phyloP scores from a whole-genome alignment of 2,797 vertebrate species.

The Premnoplex brunnescens region DNA sequence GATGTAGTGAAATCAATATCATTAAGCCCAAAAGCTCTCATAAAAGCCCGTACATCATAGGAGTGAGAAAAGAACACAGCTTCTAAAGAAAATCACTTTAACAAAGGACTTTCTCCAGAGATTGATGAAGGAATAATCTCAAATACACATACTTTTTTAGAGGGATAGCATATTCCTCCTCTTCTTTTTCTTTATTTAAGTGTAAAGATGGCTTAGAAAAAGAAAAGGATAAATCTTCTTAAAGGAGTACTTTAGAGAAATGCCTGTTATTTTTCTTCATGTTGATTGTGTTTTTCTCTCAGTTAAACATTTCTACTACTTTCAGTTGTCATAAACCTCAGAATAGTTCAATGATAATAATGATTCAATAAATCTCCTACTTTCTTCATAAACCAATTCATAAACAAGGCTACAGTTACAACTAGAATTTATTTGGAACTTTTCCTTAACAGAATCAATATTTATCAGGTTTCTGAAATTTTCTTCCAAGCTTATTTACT shows the following conservation, averaged over 20 bases:
- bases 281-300: not conserved
- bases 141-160: not conserved
- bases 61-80: not conserved
- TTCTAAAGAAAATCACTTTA: not conserved
- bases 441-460: not conserved
- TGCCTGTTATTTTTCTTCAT: not conserved
- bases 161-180: not conserved
- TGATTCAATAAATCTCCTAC: not conserved
- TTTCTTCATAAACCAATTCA: not conserved
- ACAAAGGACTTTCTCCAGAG: not conserved
- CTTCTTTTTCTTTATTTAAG: not conserved
- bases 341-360: not conserved
- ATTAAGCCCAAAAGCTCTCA: constrained; percentile 4
- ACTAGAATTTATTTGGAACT: not conserved
- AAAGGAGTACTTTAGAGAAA: not conserved
- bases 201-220: not conserved
- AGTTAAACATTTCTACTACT: not conserved
- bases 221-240: not conserved
- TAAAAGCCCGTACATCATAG: not conserved
- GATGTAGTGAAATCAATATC: not conserved
- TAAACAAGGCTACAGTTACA: not conserved
- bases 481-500: not conserved
- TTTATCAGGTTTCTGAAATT: not conserved
- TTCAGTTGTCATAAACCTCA: not conserved
- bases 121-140: not conserved